Base-by-base conservation (phyloP, 2,113 vertebrate species). In the Vombatus ursinus region DNA sequence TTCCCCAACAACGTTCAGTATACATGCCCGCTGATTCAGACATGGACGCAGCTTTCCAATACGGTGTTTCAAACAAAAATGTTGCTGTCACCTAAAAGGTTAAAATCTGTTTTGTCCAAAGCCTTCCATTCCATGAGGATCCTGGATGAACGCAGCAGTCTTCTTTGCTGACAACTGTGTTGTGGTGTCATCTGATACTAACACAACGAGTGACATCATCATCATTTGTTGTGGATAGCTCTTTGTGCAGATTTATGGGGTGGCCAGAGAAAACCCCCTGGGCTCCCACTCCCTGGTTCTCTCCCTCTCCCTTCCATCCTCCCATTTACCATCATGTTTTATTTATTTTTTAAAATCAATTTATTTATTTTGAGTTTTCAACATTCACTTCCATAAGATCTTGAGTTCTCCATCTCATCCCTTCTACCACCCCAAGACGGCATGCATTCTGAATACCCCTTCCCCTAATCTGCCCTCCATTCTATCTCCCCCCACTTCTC, bases 171-270 rank as follows among this genome's bases (percentile, higher is more conserved):
- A 84, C 44, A 23, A 84, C n/a, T 44, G 31, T 77, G 16, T 84
- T 44, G 68, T 84, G 68, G 98, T 96, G 98, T 97, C 98, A 98
- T 97, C 96, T 98, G 98, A 98, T 97, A 94, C 93, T 95, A 93
- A 96, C 95, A 93, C 96, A 94, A 97, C 96, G 96, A 97, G 96
- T 96, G 92, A 1, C 95, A 91, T 90, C 48, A 12, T 96, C 50
- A 91, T 51, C 53, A 10, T 90, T 84, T 84, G 68, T 84, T 84
- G 68, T 44, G n/a, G n/a, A 84, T 84, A 44, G n/a, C 26, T 84
- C 68, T 84, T 84, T 84, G 68, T 44, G 22, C 68, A 77, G 16
- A 77, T 44, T 77, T 77, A 44, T 44, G 68, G 68, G 19, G 37
- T 84, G n/a, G 19, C 68, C 7, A 22, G n/a, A 44, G 68, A 84